Evolutionary conservation across 2,113 vertebrate genomes (phyloP), one percentile per base, ranked within the genome.

Genomic region (Neolamprologus caudopunctatus): DNA sequence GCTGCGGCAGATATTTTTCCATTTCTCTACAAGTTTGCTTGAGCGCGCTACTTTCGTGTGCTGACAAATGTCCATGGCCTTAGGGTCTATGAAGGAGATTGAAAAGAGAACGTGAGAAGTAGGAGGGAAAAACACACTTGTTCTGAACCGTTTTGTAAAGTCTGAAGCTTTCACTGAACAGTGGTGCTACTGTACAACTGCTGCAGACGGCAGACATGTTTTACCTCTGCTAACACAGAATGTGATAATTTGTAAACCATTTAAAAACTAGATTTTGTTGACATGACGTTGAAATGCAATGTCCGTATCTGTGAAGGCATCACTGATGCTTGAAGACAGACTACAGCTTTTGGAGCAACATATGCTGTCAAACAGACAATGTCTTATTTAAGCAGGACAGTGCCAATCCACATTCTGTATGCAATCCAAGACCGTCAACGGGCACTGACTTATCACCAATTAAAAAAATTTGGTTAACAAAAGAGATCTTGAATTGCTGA

Each of bases 1-100:
- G 83, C 81, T 84, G 47, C 24, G 80, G 55, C 86, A 88, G 66
- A 92, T 92, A 42, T 80, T 87, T 87, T 86, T 84, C 9, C 11
- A 40, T 17, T 40, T 86, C 42, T 54, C 2, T 17, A 31, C 13
- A 28, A 6, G 19, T 78, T 85, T 85, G 28, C 63, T 87, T 54
- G 35, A 71, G 55, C 2, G 71, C 17, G 58, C 75, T 57, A 19
- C 24, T 35, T 61, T 86, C 78, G 87, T 85, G 87, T 88, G 21
- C 88, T 88, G 84, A 91, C 83, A 90, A 82, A 87, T 66, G 50
- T 53, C 58, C 66, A 83, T 61, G 12, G 33, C 81, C 84, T 50
- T 9, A 28, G 63, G 85, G 82, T 45, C 61, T 42, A 17, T 66
- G n/a, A n/a, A 53, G 24, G 2, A 2, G 35, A 82, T 61, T 89